These are phyloP conservation scores for Pedionomus torquatus DNA, from an alignment of 2,113 vertebrate species.

Conservation along the genomic window DNA sequence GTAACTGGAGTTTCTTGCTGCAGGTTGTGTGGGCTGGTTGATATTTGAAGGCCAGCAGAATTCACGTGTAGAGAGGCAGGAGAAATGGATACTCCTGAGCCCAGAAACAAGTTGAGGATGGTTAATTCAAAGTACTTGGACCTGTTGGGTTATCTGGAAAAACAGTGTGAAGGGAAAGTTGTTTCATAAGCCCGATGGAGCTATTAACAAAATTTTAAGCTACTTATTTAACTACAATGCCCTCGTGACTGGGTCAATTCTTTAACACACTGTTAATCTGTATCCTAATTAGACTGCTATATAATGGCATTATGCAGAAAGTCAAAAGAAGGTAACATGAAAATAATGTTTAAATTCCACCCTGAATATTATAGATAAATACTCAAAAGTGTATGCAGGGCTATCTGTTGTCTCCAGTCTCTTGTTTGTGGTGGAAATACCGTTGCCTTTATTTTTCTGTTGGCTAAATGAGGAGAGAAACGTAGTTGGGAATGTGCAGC, in stretches of 20 bases:
- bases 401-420: background rate
- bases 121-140: background rate
- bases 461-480: background rate
- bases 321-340: background rate
- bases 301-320: background rate
- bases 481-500: background rate
- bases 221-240: background rate
- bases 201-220: slow-evolving; percentile 25
- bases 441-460: background rate
- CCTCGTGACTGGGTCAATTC: background rate
- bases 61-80: background rate
- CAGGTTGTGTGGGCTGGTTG: background rate
- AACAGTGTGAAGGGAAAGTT: background rate
- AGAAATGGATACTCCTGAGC: background rate
- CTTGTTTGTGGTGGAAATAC: background rate
- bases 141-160: background rate
- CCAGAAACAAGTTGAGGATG: background rate
- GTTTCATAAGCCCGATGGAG: background rate
- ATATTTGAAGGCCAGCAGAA: background rate
- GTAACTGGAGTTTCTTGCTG: background rate
- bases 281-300: background rate
- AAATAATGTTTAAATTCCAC: background rate
- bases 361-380: background rate
- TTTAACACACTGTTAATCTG: slow-evolving; percentile 28
- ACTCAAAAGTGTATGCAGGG: background rate